Evolutionary conservation across 2,113 vertebrate species (phyloP).

Genomic region (Oostethus manadensis): DNA sequence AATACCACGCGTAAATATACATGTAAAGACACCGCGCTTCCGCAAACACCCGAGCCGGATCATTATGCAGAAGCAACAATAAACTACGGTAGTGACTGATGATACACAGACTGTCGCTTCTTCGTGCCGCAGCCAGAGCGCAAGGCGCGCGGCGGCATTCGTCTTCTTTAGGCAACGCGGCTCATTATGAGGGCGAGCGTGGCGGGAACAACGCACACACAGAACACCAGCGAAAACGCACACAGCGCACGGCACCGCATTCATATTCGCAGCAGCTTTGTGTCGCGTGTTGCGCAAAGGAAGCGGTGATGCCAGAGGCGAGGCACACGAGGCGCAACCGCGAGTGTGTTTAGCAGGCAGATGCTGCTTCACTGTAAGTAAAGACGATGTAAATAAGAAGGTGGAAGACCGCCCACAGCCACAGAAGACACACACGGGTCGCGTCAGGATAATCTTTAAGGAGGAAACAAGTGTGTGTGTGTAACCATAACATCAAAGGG

Average conservation of each 20-base stretch:
- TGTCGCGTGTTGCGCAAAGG: slow-evolving; percentile 20
- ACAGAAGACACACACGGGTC: slow-evolving; percentile 30
- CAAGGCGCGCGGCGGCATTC: slow-evolving; percentile 55
- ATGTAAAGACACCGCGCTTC: slow-evolving; percentile 28
- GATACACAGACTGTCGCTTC: slow-evolving; percentile 66
- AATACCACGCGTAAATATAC: slow-evolving; percentile 13
- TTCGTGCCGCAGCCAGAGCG: slow-evolving; percentile 63
- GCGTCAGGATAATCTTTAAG: slow-evolving; percentile 37
- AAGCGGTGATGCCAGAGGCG: slow-evolving; percentile 42
- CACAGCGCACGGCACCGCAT: background rate
- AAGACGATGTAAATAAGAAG: slow-evolving; percentile 56
- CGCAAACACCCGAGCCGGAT: slow-evolving; percentile 19
- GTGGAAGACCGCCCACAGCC: slow-evolving; percentile 32
- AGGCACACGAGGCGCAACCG: slow-evolving; percentile 51
- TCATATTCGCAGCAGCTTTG: slow-evolving; percentile 34
- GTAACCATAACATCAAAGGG: too few species aligned
- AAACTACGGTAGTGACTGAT: slow-evolving; percentile 57
- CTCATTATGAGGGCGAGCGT: slow-evolving; percentile 42
- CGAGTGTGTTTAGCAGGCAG: slow-evolving; percentile 53
- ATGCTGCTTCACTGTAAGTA: slow-evolving; percentile 61
- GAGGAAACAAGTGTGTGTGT: background rate
- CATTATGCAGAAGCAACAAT: slow-evolving; percentile 64
- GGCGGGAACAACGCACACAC: slow-evolving; percentile 12
- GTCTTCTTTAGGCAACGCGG: slow-evolving; percentile 64
- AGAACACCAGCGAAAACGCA: slow-evolving; percentile 12